A percentile compares a stretch with the other conserved stretches of the same genome.
These are phyloP conservation scores for Seladonia tumulorum DNA, from an alignment of 2,888 invertebrate species.

Conservation along the genomic window DNA sequence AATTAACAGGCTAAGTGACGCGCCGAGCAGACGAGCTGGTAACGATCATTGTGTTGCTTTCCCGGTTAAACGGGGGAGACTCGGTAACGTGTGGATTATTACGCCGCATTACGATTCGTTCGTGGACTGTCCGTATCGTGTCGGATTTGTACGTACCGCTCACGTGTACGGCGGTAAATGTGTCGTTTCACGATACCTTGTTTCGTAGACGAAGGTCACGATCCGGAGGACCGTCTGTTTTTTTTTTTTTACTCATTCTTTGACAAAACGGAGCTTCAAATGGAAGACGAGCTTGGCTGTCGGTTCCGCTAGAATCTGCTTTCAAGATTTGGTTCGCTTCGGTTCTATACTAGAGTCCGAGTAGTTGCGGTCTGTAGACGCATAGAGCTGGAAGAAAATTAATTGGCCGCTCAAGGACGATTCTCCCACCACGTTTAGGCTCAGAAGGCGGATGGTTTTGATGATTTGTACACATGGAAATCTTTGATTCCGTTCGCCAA, in stretches of 20 bases:
- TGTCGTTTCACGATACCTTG: neutral
- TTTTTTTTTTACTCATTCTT: neutral
- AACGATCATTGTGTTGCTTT: slow-evolving; percentile 71
- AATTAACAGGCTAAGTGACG: slow-evolving; percentile 74
- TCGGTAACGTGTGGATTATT: slow-evolving; percentile 63
- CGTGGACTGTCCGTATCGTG: slow-evolving; percentile 26
- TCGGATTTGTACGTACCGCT: neutral
- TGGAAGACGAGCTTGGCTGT: neutral
- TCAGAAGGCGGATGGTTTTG: neutral
- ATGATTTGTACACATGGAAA: neutral
- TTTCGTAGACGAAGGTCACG: slow-evolving; percentile 1
- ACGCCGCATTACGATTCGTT: slow-evolving; percentile 61
- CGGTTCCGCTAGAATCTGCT: neutral
- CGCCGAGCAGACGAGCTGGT: slow-evolving; percentile 70
- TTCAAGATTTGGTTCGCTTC: neutral
- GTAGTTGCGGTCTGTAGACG: neutral
- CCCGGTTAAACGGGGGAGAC: slow-evolving; percentile 49
- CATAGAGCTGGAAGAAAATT: neutral
- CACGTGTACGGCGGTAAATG: neutral
- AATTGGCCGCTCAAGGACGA: neutral
- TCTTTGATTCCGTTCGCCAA: no score
- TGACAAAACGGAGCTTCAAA: neutral
- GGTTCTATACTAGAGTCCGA: neutral
- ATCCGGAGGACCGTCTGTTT: neutral
- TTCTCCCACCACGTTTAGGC: neutral